Evolutionary conservation across 2,888 invertebrate genomes (phyloP), one percentile per base, ranked within the genome.

Genomic region (Ischnura elegans): DNA sequence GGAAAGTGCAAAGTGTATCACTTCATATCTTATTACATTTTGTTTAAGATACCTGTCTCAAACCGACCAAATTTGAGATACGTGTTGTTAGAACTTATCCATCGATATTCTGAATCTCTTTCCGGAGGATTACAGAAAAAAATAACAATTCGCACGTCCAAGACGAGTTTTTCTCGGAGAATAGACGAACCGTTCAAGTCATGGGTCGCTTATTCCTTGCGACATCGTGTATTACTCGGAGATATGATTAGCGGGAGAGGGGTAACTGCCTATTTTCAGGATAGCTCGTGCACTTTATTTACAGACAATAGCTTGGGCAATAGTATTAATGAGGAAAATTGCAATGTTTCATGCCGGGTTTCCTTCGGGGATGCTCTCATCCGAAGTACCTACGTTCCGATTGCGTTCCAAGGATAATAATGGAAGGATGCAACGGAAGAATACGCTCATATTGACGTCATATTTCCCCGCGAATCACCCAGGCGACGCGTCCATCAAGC

Each of bases 311-410:
- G 76, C 8, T 76, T 76, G 76, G 36, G 76, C 76, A 76, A 76
- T 76, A 8, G 76, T 76, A 76, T 76, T 76, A 76, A 76, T 76
- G 76, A 76, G 76, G 76, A 76, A 76, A 76, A 76, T 76, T 76
- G 76, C 16, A 36, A 76, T 76, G 76, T 76, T 76, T 76, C 36
- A 76, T 36, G 36, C 76, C 76, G 36, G 76, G 36, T 76, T 76
- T 76, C 76, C 36, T 76, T 36, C 76, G 76, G 29, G 36, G 76
- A 25, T 76, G 76, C 36, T 29, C 13, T n/a, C 76, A 29, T 76
- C 76, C 76, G 29, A 36, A 76, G 76, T 76, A 36, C 76, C 13
- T 36, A 36, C 76, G 29, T 76, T 36, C n/a, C n/a, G n/a, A n/a
- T n/a, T 36, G 16, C 76, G n/a, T 76, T 36, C 36, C 76, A 36